Conservation (phyloP, 1,140 invertebrate species). For the Reticulitermes speratus region DNA sequence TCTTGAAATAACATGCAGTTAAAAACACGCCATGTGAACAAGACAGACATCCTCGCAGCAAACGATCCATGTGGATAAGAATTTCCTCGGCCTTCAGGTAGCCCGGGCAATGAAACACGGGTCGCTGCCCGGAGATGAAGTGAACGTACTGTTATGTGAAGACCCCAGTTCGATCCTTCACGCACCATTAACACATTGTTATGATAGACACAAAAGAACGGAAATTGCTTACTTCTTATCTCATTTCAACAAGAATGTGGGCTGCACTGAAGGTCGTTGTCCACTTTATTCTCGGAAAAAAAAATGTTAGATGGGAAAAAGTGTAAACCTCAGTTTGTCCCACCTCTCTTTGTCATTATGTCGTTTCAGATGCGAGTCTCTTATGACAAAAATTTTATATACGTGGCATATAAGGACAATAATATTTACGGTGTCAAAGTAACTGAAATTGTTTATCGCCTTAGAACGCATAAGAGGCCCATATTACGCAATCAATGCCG, state of each 20-base stretch:
- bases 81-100: neutral
- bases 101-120: neutral
- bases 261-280: neutral
- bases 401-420: no score
- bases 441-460: no score
- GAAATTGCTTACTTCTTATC: neutral
- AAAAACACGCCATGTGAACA: neutral
- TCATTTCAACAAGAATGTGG: neutral
- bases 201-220: neutral
- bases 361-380: neutral
- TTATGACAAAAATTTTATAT: no score
- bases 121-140: neutral
- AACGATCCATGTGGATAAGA: neutral
- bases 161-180: conserved; percentile 12
- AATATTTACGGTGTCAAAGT: no score
- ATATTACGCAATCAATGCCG: no score
- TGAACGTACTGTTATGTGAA: neutral
- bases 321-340: neutral
- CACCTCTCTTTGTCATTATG: neutral
- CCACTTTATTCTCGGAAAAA: neutral
- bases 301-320: neutral
- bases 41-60: neutral
- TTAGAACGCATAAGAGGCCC: no score
- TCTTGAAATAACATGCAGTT: neutral
- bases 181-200: conserved; percentile 10